Conservation (phyloP, 2,888 invertebrate genomes). For the Macrostomum cliftonense region DNA sequence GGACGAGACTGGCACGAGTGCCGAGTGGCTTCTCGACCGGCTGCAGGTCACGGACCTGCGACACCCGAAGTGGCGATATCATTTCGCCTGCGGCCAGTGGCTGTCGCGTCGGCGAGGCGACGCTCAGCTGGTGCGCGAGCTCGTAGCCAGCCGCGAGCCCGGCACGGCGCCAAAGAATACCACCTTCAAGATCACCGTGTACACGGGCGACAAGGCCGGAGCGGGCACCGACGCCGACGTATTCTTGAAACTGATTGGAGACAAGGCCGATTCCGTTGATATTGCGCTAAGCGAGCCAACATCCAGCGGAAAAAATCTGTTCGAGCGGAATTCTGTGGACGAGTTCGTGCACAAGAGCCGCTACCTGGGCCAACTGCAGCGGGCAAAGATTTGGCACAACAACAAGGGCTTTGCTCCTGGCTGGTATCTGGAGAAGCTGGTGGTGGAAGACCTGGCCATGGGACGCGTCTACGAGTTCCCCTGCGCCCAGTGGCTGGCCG, state of each 20-base stretch:
- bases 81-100: conserved; percentile 36
- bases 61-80: conserved; percentile 33
- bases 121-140: conserved; percentile 25
- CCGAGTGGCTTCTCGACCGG: conserved; percentile 37
- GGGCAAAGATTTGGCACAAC: conserved; percentile 33
- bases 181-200: conserved; percentile 32
- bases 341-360: conserved; percentile 1
- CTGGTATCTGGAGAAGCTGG: conserved; percentile 36
- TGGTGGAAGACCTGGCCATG: conserved; percentile 31
- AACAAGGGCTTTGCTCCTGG: conserved; percentile 31
- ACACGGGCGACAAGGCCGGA: conserved; percentile 29
- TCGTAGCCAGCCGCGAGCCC: conserved; percentile 30
- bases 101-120: conserved; percentile 34
- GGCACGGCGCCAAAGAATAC: conserved; percentile 26
- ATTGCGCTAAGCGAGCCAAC: conserved; percentile 16
- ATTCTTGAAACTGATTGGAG: conserved; percentile 32
- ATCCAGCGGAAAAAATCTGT: too few species aligned
- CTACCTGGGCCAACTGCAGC: conserved; percentile 24
- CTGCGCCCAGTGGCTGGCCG: conserved; percentile 31
- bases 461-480: conserved; percentile 33
- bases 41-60: conserved; percentile 34
- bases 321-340: background rate
- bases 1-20: conserved; percentile 30
- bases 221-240: conserved; percentile 38
- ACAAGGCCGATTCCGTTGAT: conserved; percentile 31